Percentiles rank a stretch among this genome's conserved stretches.
phyloP scores from a whole-genome alignment of 2,797 vertebrate genomes.

The Picus viridis region DNA sequence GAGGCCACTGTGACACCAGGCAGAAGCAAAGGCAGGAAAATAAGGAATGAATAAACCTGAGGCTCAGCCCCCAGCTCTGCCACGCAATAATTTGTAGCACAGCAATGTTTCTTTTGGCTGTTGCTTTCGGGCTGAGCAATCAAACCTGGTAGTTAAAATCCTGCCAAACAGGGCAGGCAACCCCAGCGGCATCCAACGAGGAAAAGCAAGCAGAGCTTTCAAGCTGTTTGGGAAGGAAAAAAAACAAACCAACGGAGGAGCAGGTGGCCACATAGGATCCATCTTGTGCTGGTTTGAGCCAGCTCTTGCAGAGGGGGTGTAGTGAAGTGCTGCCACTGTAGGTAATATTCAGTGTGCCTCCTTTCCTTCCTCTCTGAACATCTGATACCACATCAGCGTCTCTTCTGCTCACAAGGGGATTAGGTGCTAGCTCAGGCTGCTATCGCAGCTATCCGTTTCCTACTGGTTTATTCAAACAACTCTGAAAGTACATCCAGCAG shows the following conservation, averaged over 20 bases:
- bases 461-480: slow-evolving; percentile 45
- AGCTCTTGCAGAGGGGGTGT: not conserved
- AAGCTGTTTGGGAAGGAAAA: slow-evolving; percentile 8
- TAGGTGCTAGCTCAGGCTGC: slow-evolving; percentile 27
- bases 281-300: not conserved
- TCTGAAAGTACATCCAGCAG: slow-evolving; percentile 38
- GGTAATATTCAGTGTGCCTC: slow-evolving; percentile 1
- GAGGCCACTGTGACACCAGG: not conserved
- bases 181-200: not conserved
- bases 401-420: not conserved
- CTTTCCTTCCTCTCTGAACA: slow-evolving; percentile 8
- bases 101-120: slow-evolving; percentile 31
- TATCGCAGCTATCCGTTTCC: not conserved
- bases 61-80: not conserved
- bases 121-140: not conserved
- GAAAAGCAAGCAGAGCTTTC: not conserved
- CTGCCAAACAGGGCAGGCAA: slow-evolving; percentile 1
- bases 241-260: not conserved
- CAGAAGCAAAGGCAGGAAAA: not conserved
- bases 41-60: not conserved
- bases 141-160: slow-evolving; percentile 17
- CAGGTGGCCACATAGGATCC: not conserved
- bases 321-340: not conserved
- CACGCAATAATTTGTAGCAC: accelerated
- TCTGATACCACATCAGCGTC: accelerated